Base-by-base conservation (phyloP, 2,113 vertebrate species). In the Apteryx owenii region DNA sequence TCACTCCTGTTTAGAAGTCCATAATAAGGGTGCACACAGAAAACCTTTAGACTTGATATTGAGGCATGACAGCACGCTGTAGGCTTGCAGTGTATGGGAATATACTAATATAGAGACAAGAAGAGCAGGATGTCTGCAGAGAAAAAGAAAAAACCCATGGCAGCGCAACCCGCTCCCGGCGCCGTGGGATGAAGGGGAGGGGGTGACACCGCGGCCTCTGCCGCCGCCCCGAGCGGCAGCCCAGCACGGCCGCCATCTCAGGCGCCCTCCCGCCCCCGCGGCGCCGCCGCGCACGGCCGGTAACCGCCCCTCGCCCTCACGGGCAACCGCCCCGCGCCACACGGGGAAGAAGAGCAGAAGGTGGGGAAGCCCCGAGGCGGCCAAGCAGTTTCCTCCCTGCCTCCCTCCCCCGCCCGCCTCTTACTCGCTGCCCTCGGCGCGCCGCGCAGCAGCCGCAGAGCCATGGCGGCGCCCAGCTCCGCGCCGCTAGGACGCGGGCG, bases 121-220 rank as follows among this genome's bases (percentile, higher is more conserved):
- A 38, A 22, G 23, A 1, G 2, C 28, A 18, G 38, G 8, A 31
- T 54, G 18, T 3, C 25, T 15, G 9, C 2, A 29, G 14, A 11
- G 20, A 44, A 29, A 28, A 3, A 0, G 4, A 2, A 3, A 5
- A 22, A 23, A 18, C 16, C 50, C 0, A 20, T 0, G 17, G 1
- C 10, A 38, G 8, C 60, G 6, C 58, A 5, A 19, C 18, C 19
- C 4, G 2, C 20, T 3, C 7, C 29, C 2, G 4, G 5, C 0
- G 33, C 15, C 17, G 42, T 5, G 9, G 10, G 36, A 26, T 5
- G 38, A 16, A 4, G 4, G 4, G 3, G 5, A 10, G 4, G 3
- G 23, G 4, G 7, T 15, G 25, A 4, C 6, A 25, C 8, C 1
- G 31, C 38, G 1, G 10, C 4, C 6, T 46, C 71, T 11, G 4